These are phyloP conservation scores for Daphoenositta chrysoptera DNA, from an alignment of 2,113 vertebrate genomes.

Conservation along the genomic window DNA sequence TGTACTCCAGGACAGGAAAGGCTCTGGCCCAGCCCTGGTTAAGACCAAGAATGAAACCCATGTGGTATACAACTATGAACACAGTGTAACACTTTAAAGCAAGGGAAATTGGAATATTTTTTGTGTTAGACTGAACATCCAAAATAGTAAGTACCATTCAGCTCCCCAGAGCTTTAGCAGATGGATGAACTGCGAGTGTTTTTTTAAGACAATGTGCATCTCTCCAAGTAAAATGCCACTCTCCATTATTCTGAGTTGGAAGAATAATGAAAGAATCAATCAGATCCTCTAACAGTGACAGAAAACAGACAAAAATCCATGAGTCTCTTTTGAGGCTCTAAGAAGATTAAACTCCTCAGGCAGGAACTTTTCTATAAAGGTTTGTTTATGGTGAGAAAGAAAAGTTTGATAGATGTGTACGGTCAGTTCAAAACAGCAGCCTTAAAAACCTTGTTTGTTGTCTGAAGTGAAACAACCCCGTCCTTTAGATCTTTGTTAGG, in stretches of 20 bases:
- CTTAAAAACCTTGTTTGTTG: not conserved
- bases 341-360: constrained; percentile 5
- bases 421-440: not conserved
- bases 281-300: constrained; percentile 46
- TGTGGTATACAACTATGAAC: not conserved
- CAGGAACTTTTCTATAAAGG: not conserved
- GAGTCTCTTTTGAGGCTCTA: not conserved
- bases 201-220: not conserved
- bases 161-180: not conserved
- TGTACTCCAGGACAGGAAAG: not conserved
- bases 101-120: not conserved
- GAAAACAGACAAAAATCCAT: constrained; percentile 47
- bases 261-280: constrained; percentile 60
- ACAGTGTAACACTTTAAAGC: not conserved
- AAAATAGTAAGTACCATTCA: not conserved
- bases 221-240: constrained; percentile 1
- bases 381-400: not conserved
- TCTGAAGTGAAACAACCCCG: not conserved
- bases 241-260: constrained; percentile 19
- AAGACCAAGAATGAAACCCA: not conserved
- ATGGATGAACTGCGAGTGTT: not conserved
- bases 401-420: not conserved
- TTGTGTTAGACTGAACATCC: not conserved
- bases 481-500: not conserved
- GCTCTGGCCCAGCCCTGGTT: not conserved